Conservation (phyloP, 2,797 vertebrate species). For the Acanthurus tractus region DNA sequence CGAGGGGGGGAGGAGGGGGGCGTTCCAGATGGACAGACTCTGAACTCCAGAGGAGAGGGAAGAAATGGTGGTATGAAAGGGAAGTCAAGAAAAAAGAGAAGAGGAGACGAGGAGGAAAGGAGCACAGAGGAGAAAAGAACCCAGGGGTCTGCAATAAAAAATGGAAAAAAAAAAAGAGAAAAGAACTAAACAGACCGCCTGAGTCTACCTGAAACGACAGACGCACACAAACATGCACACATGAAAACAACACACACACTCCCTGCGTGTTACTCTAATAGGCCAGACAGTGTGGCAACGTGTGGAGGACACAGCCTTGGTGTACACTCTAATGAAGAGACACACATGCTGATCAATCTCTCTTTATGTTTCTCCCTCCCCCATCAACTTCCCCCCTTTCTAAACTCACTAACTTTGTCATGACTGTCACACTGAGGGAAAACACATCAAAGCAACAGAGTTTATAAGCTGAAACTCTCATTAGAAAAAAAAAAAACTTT, state of each 20-base stretch:
- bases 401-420: slow-evolving; percentile 53
- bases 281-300: slow-evolving; percentile 75
- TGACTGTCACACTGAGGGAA: slow-evolving; percentile 44
- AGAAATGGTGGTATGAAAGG: slow-evolving; percentile 64
- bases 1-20: slow-evolving; percentile 38
- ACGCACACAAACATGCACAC: slow-evolving; percentile 1
- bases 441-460: slow-evolving; percentile 50
- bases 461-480: slow-evolving; percentile 29
- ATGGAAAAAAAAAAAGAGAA: slow-evolving; percentile 44
- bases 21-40: slow-evolving; percentile 79
- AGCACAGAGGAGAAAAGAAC: slow-evolving; percentile 29
- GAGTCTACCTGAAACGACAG: slow-evolving; percentile 66
- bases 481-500: slow-evolving; percentile 40
- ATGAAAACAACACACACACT: slow-evolving; percentile 48
- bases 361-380: slow-evolving; percentile 59
- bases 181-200: slow-evolving; percentile 63
- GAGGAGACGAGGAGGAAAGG: neutral
- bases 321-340: slow-evolving; percentile 84
- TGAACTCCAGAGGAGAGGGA: slow-evolving; percentile 77
- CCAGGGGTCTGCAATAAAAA: slow-evolving; percentile 54
- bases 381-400: slow-evolving; percentile 15
- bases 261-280: slow-evolving; percentile 76
- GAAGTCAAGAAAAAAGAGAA: slow-evolving; percentile 20
- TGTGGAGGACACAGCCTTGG: slow-evolving; percentile 76
- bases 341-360: slow-evolving; percentile 69